These are phyloP conservation scores for Aurelia coerulea DNA, from an alignment of 30 jellyfish, hydroid and myxozoan species.

Conservation along the genomic window DNA sequence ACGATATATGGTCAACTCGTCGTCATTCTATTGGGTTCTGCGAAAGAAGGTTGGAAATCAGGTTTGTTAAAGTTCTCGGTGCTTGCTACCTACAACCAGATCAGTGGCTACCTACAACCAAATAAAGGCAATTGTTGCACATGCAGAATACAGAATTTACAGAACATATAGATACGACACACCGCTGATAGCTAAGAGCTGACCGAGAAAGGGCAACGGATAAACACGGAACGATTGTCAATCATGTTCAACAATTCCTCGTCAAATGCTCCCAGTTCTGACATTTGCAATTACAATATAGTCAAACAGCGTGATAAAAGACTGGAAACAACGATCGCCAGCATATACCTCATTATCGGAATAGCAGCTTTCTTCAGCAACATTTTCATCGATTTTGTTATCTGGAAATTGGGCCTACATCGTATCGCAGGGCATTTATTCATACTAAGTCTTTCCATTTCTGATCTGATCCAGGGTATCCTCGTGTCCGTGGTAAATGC, in stretches of 20 bases:
- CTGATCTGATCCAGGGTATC: constrained; percentile 20
- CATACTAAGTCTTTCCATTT: constrained; percentile 25
- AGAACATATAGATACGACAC: no score
- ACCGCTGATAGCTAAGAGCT: no score
- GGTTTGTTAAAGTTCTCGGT: no score
- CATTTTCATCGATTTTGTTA: constrained; percentile 17
- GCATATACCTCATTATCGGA: background rate
- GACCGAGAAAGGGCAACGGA: no score
- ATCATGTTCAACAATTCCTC: background rate
- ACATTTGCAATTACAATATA: background rate
- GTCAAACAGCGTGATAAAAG: no score
- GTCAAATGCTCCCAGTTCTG: background rate
- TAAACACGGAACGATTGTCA: background rate
- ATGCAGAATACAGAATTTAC: no score
- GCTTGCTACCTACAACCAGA: no score
- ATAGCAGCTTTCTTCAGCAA: constrained; percentile 32
- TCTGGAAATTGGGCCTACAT: constrained; percentile 13
- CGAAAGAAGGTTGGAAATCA: no score
- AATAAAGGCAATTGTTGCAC: no score
- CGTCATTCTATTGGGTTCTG: no score
- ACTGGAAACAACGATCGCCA: background rate
- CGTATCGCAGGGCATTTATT: constrained; percentile 21
- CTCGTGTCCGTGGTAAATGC: constrained; percentile 1
- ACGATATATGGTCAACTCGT: no score
- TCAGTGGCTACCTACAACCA: no score